Evolutionary conservation across 2,888 invertebrate genomes (phyloP).

Genomic region (Gryllus longicercus): DNA sequence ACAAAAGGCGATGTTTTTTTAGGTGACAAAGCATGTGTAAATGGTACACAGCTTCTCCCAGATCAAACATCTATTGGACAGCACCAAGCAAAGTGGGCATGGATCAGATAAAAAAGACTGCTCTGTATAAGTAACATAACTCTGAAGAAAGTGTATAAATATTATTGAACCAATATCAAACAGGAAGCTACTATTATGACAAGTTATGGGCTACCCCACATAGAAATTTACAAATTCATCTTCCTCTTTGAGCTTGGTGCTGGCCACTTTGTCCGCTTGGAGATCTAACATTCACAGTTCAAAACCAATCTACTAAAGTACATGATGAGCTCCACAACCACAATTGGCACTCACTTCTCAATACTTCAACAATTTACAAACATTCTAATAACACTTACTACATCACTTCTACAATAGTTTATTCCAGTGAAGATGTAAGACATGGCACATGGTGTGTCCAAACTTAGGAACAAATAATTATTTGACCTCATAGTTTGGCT

Average conservation of each 20-base stretch:
- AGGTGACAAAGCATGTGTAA: background rate
- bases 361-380: background rate
- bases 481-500: background rate
- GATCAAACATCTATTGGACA: background rate
- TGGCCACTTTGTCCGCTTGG: background rate
- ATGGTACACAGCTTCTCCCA: background rate
- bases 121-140: no score
- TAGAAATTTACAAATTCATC: background rate
- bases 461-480: constrained; percentile 1
- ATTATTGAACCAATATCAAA: no score
- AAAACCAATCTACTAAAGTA: background rate
- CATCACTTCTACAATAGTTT: background rate
- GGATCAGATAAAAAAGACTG: no score
- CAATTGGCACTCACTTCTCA: background rate
- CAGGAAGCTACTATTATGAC: no score
- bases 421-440: background rate
- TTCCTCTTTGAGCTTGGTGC: background rate
- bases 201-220: no score
- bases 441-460: background rate
- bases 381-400: background rate
- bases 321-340: background rate
- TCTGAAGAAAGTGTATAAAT: no score
- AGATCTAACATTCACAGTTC: background rate
- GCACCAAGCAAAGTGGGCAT: background rate
- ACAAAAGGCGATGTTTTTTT: background rate